Evolutionary conservation across 2,888 invertebrate species (phyloP).

Genomic region (Aplocera efformata): DNA sequence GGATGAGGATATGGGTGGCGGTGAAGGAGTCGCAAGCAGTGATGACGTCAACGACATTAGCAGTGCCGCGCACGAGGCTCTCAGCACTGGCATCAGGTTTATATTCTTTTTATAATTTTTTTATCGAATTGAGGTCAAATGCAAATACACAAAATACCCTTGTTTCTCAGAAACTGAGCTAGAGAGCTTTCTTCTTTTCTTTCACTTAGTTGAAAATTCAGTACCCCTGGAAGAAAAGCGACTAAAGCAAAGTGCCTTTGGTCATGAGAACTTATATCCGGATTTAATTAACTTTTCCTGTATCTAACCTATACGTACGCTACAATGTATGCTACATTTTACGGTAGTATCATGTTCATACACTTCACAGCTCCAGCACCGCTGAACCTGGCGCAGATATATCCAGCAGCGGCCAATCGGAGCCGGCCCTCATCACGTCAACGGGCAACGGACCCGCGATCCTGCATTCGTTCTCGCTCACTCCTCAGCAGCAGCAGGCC

Average conservation of each 20-base stretch:
- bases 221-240: no score
- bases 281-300: no score
- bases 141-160: no score
- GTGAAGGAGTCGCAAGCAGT: constrained; percentile 74
- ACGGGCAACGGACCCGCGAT: constrained; percentile 68
- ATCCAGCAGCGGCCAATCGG: constrained; percentile 67
- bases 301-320: no score
- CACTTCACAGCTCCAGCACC: constrained; percentile 63
- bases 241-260: no score
- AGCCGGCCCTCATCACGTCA: constrained; percentile 65
- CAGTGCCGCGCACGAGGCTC: constrained; percentile 67
- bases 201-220: no score
- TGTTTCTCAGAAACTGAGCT: no score
- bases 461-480: constrained; percentile 60
- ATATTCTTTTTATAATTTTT: constrained; percentile 1
- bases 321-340: neutral
- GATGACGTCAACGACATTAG: constrained; percentile 76
- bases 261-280: no score
- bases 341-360: neutral
- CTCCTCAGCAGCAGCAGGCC: constrained; percentile 57
- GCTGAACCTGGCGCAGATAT: constrained; percentile 70
- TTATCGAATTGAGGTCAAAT: no score
- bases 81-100: constrained; percentile 70
- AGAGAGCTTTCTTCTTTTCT: no score
- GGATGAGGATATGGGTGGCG: constrained; percentile 76